Evolutionary conservation across 2,888 invertebrate genomes (phyloP), one percentile per base, ranked within the genome.

Genomic region (Polyommatus icarus): DNA sequence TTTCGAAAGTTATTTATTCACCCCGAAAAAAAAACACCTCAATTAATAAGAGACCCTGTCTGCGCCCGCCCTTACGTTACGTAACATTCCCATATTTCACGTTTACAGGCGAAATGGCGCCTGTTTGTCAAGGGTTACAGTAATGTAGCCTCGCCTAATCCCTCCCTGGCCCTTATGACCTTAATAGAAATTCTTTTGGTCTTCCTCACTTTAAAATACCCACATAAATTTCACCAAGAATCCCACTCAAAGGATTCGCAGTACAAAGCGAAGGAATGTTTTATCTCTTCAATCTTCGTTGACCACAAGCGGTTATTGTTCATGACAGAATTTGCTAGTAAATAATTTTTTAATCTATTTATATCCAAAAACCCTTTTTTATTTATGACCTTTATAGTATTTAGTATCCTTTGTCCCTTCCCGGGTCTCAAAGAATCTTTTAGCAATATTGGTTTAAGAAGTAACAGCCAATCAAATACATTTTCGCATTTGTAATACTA

Each of bases 141-240:
- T 81, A 83, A 84, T 84, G 79, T 83, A 79, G 81, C 83, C 81
- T 82, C 78, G 75, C 75, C 80, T 81, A 82, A 84, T 84, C 83
- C 83, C 83, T 83, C 73, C 46, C 75, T 78, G 77, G 80, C 80
- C 79, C 79, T 80, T 79, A 78, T 79, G 80, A 81, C 81, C 81
- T 82, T 84, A 84, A 84, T 84, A 84, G 83, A 83, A 84, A 84
- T 83, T 83, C 82, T 80, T 81, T 54, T 75, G 77, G 77, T 81
- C 82, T 82, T 81, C 80, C 79, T 79, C 54, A 77, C 78, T 80
- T 77, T 61, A 77, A 77, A 78, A 77, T 77, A 67, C 59, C 57
- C 67, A 72, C 76, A 61, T 78, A 76, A 76, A 76, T 67, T 79
- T 73, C n/a, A 46, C 7, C 36, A 32, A n/a, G 76, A 76, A 40